A percentile compares a stretch with the other conserved stretches of the same genome.
phyloP scores from a whole-genome alignment of 2,888 invertebrate species.

The Acanthosepion pharaonis region DNA sequence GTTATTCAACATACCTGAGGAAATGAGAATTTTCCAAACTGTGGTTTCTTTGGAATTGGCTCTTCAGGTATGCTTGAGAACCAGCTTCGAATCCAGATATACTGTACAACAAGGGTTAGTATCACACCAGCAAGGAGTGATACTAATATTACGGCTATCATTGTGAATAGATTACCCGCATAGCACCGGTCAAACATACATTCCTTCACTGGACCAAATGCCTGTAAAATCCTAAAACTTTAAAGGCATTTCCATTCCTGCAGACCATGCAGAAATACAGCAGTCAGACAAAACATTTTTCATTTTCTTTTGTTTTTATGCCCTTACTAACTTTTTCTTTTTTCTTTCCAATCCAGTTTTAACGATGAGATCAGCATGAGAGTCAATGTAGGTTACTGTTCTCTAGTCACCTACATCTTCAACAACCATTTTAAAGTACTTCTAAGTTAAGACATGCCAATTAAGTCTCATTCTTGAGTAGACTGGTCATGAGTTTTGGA shows the following conservation, averaged over 20 bases:
- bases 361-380: not conserved
- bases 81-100: constrained; percentile 52
- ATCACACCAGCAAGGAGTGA: constrained; percentile 53
- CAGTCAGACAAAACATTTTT: not conserved
- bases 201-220: not conserved
- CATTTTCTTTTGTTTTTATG: not conserved
- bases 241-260: not conserved
- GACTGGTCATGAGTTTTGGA: not conserved
- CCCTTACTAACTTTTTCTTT: not conserved
- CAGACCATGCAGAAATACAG: not conserved
- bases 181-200: constrained; percentile 39
- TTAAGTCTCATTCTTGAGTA: not conserved
- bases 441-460: not conserved
- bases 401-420: not conserved
- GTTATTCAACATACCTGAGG: constrained; percentile 54
- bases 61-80: constrained; percentile 51
- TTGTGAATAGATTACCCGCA: constrained; percentile 45
- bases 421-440: not conserved
- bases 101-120: constrained; percentile 54
- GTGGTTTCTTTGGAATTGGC: constrained; percentile 50
- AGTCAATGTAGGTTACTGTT: not conserved
- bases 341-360: not conserved
- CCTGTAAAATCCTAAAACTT: not conserved
- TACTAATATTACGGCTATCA: constrained; percentile 53
- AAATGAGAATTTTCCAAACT: constrained; percentile 54